A percentile compares a stretch with the other conserved stretches of the same genome.
Evolutionary conservation across 2,888 invertebrate species (phyloP).

Genomic region (Acanthoscelides obtectus): DNA sequence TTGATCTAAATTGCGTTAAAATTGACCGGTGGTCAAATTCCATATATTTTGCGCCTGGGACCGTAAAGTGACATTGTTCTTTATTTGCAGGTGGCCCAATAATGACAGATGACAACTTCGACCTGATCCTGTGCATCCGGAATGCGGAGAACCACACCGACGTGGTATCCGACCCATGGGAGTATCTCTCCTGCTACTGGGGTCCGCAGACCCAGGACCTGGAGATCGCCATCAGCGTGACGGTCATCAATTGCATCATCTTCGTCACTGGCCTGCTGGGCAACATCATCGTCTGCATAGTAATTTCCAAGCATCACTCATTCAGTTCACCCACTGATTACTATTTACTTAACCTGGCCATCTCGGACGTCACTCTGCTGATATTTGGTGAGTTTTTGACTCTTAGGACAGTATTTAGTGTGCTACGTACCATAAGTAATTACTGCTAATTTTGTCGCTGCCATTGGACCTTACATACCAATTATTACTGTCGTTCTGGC

Average conservation of each 20-base stretch:
- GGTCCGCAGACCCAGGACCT: conserved; percentile 41
- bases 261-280: conserved; percentile 82
- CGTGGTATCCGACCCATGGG: conserved; percentile 24
- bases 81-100: background rate
- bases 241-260: conserved; percentile 67
- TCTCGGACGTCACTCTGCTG: conserved; percentile 78
- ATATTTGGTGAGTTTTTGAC: conserved; percentile 65
- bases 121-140: conserved; percentile 11
- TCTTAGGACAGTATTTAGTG: background rate
- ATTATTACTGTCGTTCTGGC: too few species aligned
- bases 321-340: conserved; percentile 92
- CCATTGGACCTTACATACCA: too few species aligned
- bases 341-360: conserved; percentile 82
- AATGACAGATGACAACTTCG: conserved; percentile 5
- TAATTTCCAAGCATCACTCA: conserved; percentile 72
- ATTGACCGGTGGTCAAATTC: too few species aligned
- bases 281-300: conserved; percentile 78
- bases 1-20: too few species aligned
- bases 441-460: too few species aligned
- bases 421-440: too few species aligned
- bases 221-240: conserved; percentile 51
- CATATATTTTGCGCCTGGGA: background rate
- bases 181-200: conserved; percentile 31
- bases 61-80: too few species aligned
- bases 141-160: conserved; percentile 15